phyloP scores from a whole-genome alignment of 30 jellyfish, hydroid and myxozoan species.

The Cassiopea xamachana region DNA sequence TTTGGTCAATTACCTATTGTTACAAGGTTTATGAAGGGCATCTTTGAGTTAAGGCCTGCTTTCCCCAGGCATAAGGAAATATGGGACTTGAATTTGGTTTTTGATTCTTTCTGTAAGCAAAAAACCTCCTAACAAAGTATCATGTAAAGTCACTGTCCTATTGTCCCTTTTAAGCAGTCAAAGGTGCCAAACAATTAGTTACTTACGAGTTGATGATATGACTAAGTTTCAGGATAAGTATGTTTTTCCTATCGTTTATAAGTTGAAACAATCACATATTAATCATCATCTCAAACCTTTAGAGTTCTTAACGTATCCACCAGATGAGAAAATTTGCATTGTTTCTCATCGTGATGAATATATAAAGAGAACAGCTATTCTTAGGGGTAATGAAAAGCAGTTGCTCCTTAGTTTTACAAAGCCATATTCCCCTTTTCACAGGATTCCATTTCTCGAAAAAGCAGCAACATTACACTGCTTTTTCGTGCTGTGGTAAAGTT shows the following conservation, averaged over 20 bases:
- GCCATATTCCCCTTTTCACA: slow-evolving; percentile 25
- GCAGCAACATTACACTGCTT: no score
- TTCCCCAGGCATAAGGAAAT: slow-evolving; percentile 33
- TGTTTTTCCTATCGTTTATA: neutral
- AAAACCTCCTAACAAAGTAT: no score
- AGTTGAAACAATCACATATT: slow-evolving; percentile 21
- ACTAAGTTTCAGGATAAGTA: neutral
- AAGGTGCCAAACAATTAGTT: slow-evolving; percentile 53
- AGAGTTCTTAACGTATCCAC: slow-evolving; percentile 2
- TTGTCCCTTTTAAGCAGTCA: slow-evolving; percentile 19
- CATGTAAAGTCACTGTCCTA: neutral
- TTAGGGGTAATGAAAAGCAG: neutral
- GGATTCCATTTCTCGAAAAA: neutral
- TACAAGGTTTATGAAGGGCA: slow-evolving; percentile 54
- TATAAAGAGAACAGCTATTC: neutral
- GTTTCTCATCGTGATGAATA: neutral
- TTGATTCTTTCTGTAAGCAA: slow-evolving; percentile 17
- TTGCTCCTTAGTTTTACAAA: slow-evolving; percentile 27
- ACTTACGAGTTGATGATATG: neutral
- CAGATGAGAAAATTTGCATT: slow-evolving; percentile 39
- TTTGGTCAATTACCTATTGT: slow-evolving; percentile 45
- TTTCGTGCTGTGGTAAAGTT: no score
- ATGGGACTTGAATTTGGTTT: slow-evolving; percentile 49
- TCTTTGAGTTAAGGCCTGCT: slow-evolving; percentile 50
- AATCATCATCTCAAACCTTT: slow-evolving; percentile 45